A percentile compares a stretch with the other conserved stretches of the same genome.
Conservation (phyloP, 1,140 invertebrate genomes). For the Neodiprion lecontei region DNA sequence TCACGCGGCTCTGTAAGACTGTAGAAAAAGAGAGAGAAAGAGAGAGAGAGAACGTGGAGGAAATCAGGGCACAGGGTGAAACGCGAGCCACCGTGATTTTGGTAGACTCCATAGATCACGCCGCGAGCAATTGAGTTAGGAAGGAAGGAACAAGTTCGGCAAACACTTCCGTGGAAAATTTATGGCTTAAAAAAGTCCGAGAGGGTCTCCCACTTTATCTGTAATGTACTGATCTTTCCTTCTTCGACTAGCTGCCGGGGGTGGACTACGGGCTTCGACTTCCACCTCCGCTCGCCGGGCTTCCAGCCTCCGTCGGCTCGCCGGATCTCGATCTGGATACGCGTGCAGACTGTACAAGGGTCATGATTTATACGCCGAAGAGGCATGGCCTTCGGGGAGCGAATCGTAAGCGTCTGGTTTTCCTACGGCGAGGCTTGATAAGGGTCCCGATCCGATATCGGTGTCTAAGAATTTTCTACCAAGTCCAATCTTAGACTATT, state of each 20-base stretch:
- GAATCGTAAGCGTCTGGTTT: not conserved
- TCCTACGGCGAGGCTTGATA: not conserved
- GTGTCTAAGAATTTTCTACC: not conserved
- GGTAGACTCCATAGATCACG: conserved; percentile 57
- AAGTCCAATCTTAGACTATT: not conserved
- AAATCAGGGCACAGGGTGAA: not conserved
- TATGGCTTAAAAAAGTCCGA: conserved; percentile 62
- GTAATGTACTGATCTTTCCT: conserved; percentile 62
- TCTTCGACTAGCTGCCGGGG: conserved; percentile 39
- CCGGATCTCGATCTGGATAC: not conserved
- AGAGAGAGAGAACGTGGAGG: not conserved
- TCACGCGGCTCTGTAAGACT: not conserved
- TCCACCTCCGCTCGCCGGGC: not conserved
- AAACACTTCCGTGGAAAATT: conserved; percentile 60
- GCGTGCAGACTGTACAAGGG: conserved; percentile 1
- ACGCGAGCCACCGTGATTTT: conserved; percentile 49
- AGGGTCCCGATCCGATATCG: conserved; percentile 1
- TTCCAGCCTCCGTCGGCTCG: not conserved
- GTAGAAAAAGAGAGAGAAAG: not conserved
- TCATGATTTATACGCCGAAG: not conserved
- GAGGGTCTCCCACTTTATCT: conserved; percentile 60
- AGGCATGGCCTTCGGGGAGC: conserved; percentile 1
- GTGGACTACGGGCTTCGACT: not conserved
- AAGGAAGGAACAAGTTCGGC: conserved; percentile 63
- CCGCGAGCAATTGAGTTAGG: conserved; percentile 61